phyloP scores from a whole-genome alignment of 2,797 vertebrate species.

The Podarcis lilfordi region DNA sequence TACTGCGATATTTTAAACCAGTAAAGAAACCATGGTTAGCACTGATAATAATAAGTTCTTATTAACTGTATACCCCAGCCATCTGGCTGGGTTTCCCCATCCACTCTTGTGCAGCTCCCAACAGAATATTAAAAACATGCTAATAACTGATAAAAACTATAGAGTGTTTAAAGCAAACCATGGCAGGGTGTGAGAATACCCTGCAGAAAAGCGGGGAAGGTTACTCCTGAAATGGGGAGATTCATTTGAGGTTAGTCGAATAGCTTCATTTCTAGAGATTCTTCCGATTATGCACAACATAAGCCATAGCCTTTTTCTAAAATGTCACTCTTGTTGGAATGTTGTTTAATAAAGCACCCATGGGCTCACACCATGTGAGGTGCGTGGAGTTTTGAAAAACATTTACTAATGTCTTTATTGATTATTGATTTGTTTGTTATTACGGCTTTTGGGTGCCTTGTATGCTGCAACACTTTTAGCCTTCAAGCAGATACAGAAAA shows the following conservation, averaged over 20 bases:
- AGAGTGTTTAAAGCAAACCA: background rate
- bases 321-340: background rate
- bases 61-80: too few species aligned
- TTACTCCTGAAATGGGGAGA: background rate
- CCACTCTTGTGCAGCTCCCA: too few species aligned
- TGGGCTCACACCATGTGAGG: background rate
- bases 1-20: background rate
- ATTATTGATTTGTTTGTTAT: conserved; percentile 13
- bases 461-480: background rate
- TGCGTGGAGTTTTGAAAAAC: background rate
- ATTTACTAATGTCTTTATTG: background rate
- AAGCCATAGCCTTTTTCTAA: background rate
- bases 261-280: background rate
- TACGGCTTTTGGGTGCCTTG: background rate
- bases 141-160: background rate
- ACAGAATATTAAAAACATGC: too few species aligned
- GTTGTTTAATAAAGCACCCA: background rate
- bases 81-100: too few species aligned
- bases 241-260: background rate
- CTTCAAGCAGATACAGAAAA: conserved; percentile 8
- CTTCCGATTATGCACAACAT: too few species aligned
- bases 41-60: background rate
- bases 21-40: background rate
- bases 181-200: background rate
- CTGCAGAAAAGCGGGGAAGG: background rate